Percentiles rank a stretch among this genome's conserved stretches.
These are phyloP conservation scores for Chelidonichthys spinosus DNA, from an alignment of 2,797 vertebrate species.

Conservation along the genomic window DNA sequence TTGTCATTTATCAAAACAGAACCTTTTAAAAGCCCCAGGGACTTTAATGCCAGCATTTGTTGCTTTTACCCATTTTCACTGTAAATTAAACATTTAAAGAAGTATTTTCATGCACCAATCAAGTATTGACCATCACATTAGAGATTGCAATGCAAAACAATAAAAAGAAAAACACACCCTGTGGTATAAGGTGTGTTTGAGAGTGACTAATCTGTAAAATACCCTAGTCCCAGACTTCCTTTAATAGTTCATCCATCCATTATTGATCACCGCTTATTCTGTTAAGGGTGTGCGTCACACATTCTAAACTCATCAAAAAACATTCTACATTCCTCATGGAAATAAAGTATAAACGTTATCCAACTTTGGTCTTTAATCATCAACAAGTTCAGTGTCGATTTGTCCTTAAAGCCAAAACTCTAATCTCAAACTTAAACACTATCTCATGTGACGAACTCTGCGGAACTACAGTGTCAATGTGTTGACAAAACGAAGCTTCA, in stretches of 20 bases:
- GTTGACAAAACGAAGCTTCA: conserved; percentile 17
- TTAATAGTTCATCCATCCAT: too few relatives aligned
- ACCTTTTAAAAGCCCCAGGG: not conserved
- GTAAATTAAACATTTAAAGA: too few relatives aligned
- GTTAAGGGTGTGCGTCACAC: not conserved
- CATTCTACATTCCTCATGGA: conserved; percentile 4
- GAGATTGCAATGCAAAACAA: too few relatives aligned
- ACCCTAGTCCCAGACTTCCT: too few relatives aligned
- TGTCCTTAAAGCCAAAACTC: not conserved
- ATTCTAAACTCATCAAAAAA: not conserved
- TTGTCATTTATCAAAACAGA: not conserved
- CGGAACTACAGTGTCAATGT: not conserved
- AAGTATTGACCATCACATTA: too few relatives aligned
- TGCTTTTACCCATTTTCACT: too few relatives aligned
- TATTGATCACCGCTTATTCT: not conserved
- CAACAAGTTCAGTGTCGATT: not conserved
- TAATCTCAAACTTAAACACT: conserved; percentile 7
- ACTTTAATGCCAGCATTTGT: too few relatives aligned
- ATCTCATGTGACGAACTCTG: conserved; percentile 10
- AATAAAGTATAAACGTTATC: conserved; percentile 5
- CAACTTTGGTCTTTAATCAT: conserved; percentile 9
- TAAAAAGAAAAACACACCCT: too few relatives aligned
- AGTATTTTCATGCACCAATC: too few relatives aligned
- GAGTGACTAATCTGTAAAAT: too few relatives aligned
- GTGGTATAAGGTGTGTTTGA: too few relatives aligned